phyloP scores from a whole-genome alignment of 2,888 invertebrate species.

The Syrphus vitripennis region DNA sequence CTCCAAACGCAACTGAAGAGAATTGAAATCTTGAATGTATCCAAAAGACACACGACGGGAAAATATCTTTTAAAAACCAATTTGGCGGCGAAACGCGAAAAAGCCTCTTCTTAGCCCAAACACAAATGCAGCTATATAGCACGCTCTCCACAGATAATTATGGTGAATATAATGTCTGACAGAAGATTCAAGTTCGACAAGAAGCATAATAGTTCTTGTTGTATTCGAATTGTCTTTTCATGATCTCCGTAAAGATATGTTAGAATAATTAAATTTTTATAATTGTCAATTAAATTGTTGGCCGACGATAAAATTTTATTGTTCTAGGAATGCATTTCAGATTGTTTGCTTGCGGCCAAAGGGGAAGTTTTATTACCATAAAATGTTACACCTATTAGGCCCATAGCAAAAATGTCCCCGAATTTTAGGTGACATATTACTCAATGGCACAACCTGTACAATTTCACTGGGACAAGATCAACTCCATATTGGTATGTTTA shows the following conservation, averaged over 20 bases:
- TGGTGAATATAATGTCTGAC: slow-evolving; percentile 18
- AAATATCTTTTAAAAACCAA: slow-evolving; percentile 13
- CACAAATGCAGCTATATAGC: not conserved
- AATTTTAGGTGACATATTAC: not conserved
- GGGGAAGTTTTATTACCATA: slow-evolving; percentile 28
- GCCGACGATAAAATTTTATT: slow-evolving; percentile 37
- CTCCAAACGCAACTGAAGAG: slow-evolving; percentile 68
- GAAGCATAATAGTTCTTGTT: slow-evolving; percentile 42
- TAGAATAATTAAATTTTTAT: slow-evolving; percentile 29
- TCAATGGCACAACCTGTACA: not conserved
- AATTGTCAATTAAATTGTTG: slow-evolving; percentile 34
- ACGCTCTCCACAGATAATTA: slow-evolving; percentile 18
- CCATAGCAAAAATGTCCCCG: not conserved
- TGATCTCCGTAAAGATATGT: slow-evolving; percentile 29
- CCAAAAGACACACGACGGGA: slow-evolving; percentile 44
- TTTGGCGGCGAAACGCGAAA: slow-evolving; percentile 42
- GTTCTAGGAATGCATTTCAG: slow-evolving; percentile 41
- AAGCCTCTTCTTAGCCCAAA: slow-evolving; percentile 26
- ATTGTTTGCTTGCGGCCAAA: not conserved
- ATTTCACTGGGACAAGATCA: slow-evolving; percentile 58
- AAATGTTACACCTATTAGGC: not conserved
- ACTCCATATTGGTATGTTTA: slow-evolving; percentile 28
- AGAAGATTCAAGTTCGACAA: slow-evolving; percentile 21
- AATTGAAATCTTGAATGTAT: slow-evolving; percentile 38
- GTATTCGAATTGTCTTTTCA: slow-evolving; percentile 3